Base-by-base conservation (phyloP, 2,113 vertebrate genomes). In the Phoenicopterus ruber region DNA sequence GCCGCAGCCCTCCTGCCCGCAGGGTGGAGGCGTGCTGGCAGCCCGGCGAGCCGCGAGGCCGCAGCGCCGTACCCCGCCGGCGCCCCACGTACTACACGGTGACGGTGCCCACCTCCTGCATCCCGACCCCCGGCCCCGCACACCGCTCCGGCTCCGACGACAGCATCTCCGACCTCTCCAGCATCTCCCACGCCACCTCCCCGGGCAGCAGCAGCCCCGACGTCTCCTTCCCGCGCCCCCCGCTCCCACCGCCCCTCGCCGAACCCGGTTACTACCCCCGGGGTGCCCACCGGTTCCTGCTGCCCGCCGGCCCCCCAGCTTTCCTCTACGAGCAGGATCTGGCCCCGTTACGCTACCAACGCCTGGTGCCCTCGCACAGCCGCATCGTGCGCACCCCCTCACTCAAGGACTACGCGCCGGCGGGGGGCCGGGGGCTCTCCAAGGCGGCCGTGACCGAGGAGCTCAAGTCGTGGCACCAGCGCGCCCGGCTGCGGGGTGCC, bases 371-470 rank as follows among this genome's bases (percentile, higher is more conserved):
- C 44, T 96, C 95, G 1, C 96, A 54, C 14, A 96, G 95, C 92
- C 95, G 95, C 92, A 95, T 97, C 36, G 96, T 96, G 40, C 80
- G 96, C 72, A 96, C 96, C 1, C 96, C 96, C 17, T 97, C 96
- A 1, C 96, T 97, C 89, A 97, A 94, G 61, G 96, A 97, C 93
- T 86, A 89, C 0, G 36, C n/a, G 0, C 93, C 90, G 0, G 13
- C 4, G 3, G 89, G 31, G 10, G 12, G 18, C 18, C 58, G 84
- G 18, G 92, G 86, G 44, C 58, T 95, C 89, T 97, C 95, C 92
- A 91, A 86, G n/a, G 96, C 92, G 0, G 29, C 77, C 0, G 95
- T 96, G 9, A 91, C 81, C 0, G 92, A 97, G n/a, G 96, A 97
- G 86, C 96, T 97, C 63, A 81, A 78, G 32, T 95, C 83, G 0